These are phyloP conservation scores for Lydus trimaculatus DNA, from an alignment of 2,888 invertebrate genomes.

Conservation along the genomic window DNA sequence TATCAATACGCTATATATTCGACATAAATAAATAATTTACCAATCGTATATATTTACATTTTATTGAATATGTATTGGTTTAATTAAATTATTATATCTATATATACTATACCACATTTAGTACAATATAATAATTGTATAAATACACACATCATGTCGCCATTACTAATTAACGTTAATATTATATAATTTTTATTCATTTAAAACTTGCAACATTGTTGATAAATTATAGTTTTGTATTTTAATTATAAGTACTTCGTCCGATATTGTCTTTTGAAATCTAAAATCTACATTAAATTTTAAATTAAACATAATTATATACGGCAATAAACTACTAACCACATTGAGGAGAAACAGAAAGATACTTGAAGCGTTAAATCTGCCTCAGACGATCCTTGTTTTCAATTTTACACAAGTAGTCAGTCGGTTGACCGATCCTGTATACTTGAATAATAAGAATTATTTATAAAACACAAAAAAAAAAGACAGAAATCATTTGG, in stretches of 20 bases:
- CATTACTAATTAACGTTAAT: constrained; percentile 59
- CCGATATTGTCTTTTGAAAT: constrained; percentile 13
- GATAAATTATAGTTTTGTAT: constrained; percentile 28
- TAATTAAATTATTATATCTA: constrained; percentile 56
- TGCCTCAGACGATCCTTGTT: too few species aligned
- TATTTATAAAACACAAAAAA: too few species aligned
- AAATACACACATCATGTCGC: constrained; percentile 58
- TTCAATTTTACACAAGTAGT: too few species aligned
- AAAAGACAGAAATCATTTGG: too few species aligned
- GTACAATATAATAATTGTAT: constrained; percentile 59
- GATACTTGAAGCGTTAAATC: too few species aligned
- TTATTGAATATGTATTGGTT: constrained; percentile 50
- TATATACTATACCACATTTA: constrained; percentile 47
- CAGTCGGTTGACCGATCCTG: too few species aligned
- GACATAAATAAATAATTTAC: constrained; percentile 41
- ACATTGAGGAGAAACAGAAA: too few species aligned
- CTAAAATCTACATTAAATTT: constrained; percentile 1
- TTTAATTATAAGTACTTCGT: constrained; percentile 30
- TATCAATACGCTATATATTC: too few species aligned
- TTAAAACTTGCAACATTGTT: constrained; percentile 40
- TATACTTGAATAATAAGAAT: too few species aligned
- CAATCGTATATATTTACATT: constrained; percentile 42
- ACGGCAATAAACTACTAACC: too few species aligned
- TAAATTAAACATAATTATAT: constrained; percentile 16
- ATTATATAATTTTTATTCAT: constrained; percentile 52